A percentile compares a stretch with the other conserved stretches of the same genome.
Conservation (phyloP, 2,113 vertebrate genomes). For the Cardinalis cardinalis region DNA sequence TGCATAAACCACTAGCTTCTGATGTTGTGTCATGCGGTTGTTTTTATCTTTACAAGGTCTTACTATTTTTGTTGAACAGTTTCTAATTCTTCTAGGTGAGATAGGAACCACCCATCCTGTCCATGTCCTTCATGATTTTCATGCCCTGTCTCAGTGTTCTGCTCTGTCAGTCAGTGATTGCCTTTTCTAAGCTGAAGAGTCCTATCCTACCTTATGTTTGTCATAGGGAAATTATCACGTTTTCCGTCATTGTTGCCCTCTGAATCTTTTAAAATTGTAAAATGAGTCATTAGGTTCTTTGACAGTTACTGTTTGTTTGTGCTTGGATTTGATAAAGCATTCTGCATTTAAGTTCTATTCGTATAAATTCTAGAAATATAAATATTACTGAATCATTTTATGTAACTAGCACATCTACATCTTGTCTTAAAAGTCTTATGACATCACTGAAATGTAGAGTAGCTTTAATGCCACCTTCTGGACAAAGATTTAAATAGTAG, state of each 20-base stretch:
- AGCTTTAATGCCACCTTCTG: constrained; percentile 59
- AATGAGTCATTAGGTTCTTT: not conserved
- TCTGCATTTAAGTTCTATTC: not conserved
- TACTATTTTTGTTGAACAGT: not conserved
- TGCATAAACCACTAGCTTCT: not conserved
- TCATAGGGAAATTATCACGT: not conserved
- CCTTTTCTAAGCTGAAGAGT: not conserved
- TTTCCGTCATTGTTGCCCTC: not conserved
- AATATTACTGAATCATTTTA: not conserved
- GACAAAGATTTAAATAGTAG: not conserved
- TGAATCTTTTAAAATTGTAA: not conserved
- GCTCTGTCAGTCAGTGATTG: not conserved
- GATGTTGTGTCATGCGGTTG: not conserved
- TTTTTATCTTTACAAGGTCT: not conserved
- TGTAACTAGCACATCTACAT: not conserved
- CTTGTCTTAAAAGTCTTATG: not conserved
- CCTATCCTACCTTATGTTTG: not conserved
- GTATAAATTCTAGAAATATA: not conserved
- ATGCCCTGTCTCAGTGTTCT: not conserved
- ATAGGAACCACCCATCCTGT: not conserved
- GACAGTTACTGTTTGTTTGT: not conserved
- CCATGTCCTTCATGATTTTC: not conserved
- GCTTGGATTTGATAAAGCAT: not conserved
- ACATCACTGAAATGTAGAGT: not conserved
- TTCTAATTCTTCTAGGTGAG: not conserved